Conservation (phyloP, 2,888 invertebrate genomes). For the Sinhomidia bicolor region DNA sequence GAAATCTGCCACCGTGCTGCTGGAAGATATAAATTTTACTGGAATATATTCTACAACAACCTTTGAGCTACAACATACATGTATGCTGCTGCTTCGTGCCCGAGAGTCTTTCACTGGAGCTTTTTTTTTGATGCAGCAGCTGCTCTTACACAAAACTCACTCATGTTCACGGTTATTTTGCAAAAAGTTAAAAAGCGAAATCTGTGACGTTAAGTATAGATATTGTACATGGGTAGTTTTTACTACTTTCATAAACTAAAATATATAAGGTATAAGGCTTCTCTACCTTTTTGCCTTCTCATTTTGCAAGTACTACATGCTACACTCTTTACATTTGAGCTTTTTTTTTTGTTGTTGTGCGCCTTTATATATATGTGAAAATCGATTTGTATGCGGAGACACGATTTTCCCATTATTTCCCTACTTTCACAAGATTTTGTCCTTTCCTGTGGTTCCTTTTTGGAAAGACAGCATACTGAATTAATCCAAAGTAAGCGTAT, state of each 20-base stretch:
- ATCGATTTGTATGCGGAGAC: conserved; percentile 67
- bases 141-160: background rate
- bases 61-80: too few relatives aligned
- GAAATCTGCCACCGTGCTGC: too few relatives aligned
- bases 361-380: conserved; percentile 13
- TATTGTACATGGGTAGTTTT: background rate
- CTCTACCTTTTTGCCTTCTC: too few relatives aligned
- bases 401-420: conserved; percentile 68
- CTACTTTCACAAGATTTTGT: conserved; percentile 44
- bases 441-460: background rate
- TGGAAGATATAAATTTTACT: background rate
- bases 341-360: background rate
- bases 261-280: too few relatives aligned
- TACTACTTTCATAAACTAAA: too few relatives aligned
- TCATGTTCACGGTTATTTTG: background rate
- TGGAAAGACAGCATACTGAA: background rate
- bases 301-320: background rate
- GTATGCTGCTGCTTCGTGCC: background rate
- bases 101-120: background rate
- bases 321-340: background rate
- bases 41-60: background rate
- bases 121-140: conserved; percentile 18
- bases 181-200: conserved; percentile 2
- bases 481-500: too few relatives aligned
- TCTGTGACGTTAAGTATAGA: background rate